Evolutionary conservation across 2,888 invertebrate species (phyloP), one percentile per base, ranked within the genome.

Genomic region (Mellilla xanthometata): DNA sequence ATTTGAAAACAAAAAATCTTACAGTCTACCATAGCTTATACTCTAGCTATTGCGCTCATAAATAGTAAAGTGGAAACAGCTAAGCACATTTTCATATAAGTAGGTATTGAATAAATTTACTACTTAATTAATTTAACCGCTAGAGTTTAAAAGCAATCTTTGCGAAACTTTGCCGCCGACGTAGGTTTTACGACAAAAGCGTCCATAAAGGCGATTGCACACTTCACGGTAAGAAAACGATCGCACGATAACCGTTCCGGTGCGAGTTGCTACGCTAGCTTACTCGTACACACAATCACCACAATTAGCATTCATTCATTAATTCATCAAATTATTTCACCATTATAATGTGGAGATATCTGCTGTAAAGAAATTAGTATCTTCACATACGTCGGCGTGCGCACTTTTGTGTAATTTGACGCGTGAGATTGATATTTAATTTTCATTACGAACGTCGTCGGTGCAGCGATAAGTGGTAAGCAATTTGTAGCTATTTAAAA

Each of bases 241-340:
- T 58, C 48, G 46, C 40, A 42, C 27, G 58, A 58, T 58, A 58
- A 50, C 53, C 58, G 58, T 58, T 58, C 55, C 58, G 58, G 58
- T 58, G 31, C 48, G 49, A 41, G 34, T 41, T 49, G 49, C 52
- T 49, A 49, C 49, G 52, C 54, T 52, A 41, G 51, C 49, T 54
- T 46, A 54, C 49, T 22, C 41, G 41, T 52, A 53, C 55, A 55
- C 55, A 58, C 58, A 54, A 55, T 53, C 56, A 49, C 53, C 46
- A 52, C 55, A 58, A 56, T 58, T 58, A 58, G 58, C 58, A 55
- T 58, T 58, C 53, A 56, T 55, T 58, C 55, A 58, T 58, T 58
- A 53, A 55, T 50, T 56, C 58, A 52, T 58, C 55, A 58, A 55
- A 56, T 56, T 58, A 58, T 56, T 55, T 49, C 49, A 52, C 48